Evolutionary conservation across 2,797 vertebrate species (phyloP), one percentile per base, ranked within the genome.

Genomic region (Denticeps clupeoides): DNA sequence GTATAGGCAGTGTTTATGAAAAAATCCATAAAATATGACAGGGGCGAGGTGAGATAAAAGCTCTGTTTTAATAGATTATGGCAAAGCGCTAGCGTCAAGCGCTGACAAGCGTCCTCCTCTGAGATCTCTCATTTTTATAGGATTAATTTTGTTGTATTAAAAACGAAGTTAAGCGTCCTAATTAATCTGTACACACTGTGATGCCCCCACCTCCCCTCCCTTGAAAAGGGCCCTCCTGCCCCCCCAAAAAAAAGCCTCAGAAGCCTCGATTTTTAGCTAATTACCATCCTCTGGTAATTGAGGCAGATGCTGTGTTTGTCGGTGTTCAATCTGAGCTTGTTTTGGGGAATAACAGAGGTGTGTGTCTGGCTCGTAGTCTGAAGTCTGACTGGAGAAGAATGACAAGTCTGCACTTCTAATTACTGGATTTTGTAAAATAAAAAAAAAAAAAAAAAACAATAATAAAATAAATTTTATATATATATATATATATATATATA

Each of bases 1-100:
- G 89, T 91, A 93, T 91, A 86, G 87, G 88, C 84, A 70, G 80
- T 92, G 91, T 93, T 93, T 96, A 92, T 93, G 87, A 92, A 91
- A 90, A 92, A 93, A 93, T 95, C 90, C 87, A 92, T 94, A 91
- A 91, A 90, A 86, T 89, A 87, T 86, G 89, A 89, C 87, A 86
- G 76, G 82, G 79, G 80, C 80, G 87, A 91, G 86, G 87, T 84
- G 83, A 92, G 91, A 94, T 93, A 87, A 93, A 93, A 92, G 89
- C 81, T 70, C 75, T 69, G 80, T 90, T 91, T 90, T 92, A 93
- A 93, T 91, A 92, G 87, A 93, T 89, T 82, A 86, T 81, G 86
- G 87, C 87, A 83, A 91, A 69, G 83, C 84, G 83, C 86, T 83
- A 86, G 79, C 82, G 79, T 89, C 84, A 80, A 80, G 47, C 71